Percentiles rank a stretch among this genome's conserved stretches.
These are phyloP conservation scores for Tinea pellionella DNA, from an alignment of 2,888 invertebrate species.

Conservation along the genomic window DNA sequence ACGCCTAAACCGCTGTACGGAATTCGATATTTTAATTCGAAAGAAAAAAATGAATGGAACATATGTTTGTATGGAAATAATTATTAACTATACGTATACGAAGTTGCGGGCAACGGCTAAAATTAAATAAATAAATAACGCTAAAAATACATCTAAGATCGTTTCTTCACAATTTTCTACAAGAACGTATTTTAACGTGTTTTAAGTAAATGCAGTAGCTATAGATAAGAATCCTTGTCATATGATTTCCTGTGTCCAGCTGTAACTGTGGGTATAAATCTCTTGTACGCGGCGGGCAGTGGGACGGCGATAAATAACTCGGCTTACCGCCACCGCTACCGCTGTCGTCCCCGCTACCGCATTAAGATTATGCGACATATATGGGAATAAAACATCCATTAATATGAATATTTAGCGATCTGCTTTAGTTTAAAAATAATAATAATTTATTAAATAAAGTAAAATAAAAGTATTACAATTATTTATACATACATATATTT, in stretches of 20 bases:
- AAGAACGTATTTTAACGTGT: neutral
- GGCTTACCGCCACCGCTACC: constrained; percentile 25
- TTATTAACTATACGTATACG: too few relatives aligned
- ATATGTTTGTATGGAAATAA: too few relatives aligned
- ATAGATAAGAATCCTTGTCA: constrained; percentile 16
- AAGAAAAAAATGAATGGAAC: too few relatives aligned
- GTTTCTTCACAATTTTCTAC: neutral
- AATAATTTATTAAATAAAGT: neutral
- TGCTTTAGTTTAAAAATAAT: neutral
- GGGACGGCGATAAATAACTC: constrained; percentile 55
- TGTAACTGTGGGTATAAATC: constrained; percentile 35
- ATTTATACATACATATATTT: neutral
- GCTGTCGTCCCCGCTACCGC: constrained; percentile 6
- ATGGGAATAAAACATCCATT: neutral
- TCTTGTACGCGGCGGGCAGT: constrained; percentile 36
- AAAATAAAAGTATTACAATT: neutral
- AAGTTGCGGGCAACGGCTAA: too few relatives aligned
- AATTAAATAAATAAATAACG: too few relatives aligned
- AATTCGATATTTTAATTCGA: too few relatives aligned
- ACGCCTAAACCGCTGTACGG: too few relatives aligned
- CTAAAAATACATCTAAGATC: too few relatives aligned
- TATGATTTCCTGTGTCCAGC: constrained; percentile 39
- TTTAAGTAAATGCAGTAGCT: constrained; percentile 6
- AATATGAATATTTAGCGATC: neutral
- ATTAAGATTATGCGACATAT: constrained; percentile 8